Conservation (phyloP, 1,140 invertebrate species). For the Diorhabda sublineata region DNA sequence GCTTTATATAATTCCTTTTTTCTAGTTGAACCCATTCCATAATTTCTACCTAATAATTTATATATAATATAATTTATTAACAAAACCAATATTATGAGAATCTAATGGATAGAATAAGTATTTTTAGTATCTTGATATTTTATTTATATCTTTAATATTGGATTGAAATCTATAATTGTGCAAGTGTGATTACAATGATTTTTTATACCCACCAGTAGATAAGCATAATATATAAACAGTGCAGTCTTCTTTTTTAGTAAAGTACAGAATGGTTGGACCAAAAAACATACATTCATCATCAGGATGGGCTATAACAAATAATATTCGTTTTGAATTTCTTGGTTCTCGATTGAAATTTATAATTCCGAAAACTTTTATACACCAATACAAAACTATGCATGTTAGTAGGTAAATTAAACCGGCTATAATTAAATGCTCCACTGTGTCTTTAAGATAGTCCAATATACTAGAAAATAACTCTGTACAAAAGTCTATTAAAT, state of each 20-base stretch:
- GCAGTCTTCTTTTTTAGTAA: constrained; percentile 57
- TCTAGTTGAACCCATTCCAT: constrained; percentile 63
- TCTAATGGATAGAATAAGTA: too few relatives aligned
- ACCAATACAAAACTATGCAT: constrained; percentile 41
- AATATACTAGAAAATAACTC: constrained; percentile 13
- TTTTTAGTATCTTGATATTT: too few relatives aligned
- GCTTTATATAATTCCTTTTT: constrained; percentile 76
- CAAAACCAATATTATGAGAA: too few relatives aligned
- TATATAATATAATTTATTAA: too few relatives aligned
- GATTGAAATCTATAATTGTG: too few relatives aligned
- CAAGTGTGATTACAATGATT: too few relatives aligned
- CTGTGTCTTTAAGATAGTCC: constrained; percentile 40
- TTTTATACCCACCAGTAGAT: constrained; percentile 63
- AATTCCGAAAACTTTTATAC: constrained; percentile 31
- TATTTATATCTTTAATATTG: too few relatives aligned
- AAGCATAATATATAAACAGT: constrained; percentile 81
- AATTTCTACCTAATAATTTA: constrained; percentile 63
- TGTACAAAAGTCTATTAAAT: constrained; percentile 17
- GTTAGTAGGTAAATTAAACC: constrained; percentile 37
- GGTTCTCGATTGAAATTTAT: constrained; percentile 43
- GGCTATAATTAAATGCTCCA: constrained; percentile 44
- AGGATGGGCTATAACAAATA: constrained; percentile 89
- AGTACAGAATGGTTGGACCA: constrained; percentile 79
- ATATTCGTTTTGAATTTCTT: constrained; percentile 54
- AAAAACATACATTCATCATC: constrained; percentile 99